Evolutionary conservation across 2,888 invertebrate genomes (phyloP), one percentile per base, ranked within the genome.

Genomic region (Dynastes maya): DNA sequence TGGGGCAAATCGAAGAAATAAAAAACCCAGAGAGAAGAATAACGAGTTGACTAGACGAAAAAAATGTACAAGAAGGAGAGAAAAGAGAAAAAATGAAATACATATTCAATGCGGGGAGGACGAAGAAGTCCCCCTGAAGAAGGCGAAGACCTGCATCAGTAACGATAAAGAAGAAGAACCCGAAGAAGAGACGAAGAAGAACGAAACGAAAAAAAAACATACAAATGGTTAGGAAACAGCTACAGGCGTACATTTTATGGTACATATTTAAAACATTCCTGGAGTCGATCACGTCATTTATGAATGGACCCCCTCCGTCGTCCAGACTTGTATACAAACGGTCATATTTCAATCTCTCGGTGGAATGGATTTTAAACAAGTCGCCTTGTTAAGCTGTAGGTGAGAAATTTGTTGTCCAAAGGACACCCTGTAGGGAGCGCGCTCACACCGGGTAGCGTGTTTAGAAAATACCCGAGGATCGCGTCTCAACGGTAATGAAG

Each of bases 341-440:
- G 84, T 86, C 88, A 86, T 88, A 88, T 88, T 88, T 88, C 88
- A 88, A 87, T 88, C 87, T 86, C 87, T 85, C 83, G 84, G 84
- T 83, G 86, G 85, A 87, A 86, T 87, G 87, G 85, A 86, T 87
- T 87, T 86, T 85, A 86, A 87, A 87, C 86, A 85, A 87, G 86
- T 86, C 86, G 87, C 85, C 87, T 88, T 87, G 88, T 88, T 88
- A 88, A 87, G 84, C 86, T 85, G 87, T 87, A 89, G 88, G 88
- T 89, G 89, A 89, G 89, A 89, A 88, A 88, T 88, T 88, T 87
- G 88, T 88, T 89, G 89, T 89, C 88, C 86, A 83, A 82, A 81
- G 81, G 88, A 87, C 86, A 84, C 85, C 88, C 88, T 83, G 87
- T 84, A 80, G 88, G 82, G 86, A 81, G 78, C 70, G 80, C 82